Evolutionary conservation across 2,888 invertebrate genomes (phyloP), one percentile per base, ranked within the genome.

Genomic region (Platynereis dumerilii): DNA sequence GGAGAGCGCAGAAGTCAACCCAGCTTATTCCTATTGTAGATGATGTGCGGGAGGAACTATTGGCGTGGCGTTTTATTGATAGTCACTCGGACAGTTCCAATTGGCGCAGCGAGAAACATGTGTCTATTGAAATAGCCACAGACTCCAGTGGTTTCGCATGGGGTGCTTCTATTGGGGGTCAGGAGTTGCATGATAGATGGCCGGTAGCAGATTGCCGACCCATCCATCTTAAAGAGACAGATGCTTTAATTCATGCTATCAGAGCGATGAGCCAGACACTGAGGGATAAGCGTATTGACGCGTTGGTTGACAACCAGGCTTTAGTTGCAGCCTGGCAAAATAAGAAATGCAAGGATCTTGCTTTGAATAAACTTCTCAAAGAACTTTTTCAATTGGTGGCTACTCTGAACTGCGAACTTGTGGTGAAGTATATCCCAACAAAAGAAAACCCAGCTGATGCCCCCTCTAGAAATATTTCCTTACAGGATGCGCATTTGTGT

Each of bases 161-260:
- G 48, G 48, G 20, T 5, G 48, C 20, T 7, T 10, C 22, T 12
- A n/a, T 48, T 5, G n/a, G 5, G 17, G 48, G 48, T 7, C 20
- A 48, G 48, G 7, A 7, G 3, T 20, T 48, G 7, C n/a, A 22
- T n/a, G 48, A 48, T 48, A 3, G 17, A 7, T 48, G 48, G 48
- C 22, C 48, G 17, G 48, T 7, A 48, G n/a, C 3, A 10, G 48
- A 48, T 12, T 7, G 17, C n/a, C 5, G 48, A 22, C 48, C 48
- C 22, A 48, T 48, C 22, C 48, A 48, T n/a, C n/a, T 48, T 7
- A 48, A 48, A 48, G 48, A 48, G 48, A n/a, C 34, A 12, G 48
- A 48, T n/a, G 48, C 48, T 20, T 7, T 48, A 10, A 48, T 48
- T 48, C n/a, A 22, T 10, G 17, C 48, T n/a, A 10, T 48, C n/a